Conservation (phyloP, 2,888 invertebrate genomes). For the Eilema sororculum region DNA sequence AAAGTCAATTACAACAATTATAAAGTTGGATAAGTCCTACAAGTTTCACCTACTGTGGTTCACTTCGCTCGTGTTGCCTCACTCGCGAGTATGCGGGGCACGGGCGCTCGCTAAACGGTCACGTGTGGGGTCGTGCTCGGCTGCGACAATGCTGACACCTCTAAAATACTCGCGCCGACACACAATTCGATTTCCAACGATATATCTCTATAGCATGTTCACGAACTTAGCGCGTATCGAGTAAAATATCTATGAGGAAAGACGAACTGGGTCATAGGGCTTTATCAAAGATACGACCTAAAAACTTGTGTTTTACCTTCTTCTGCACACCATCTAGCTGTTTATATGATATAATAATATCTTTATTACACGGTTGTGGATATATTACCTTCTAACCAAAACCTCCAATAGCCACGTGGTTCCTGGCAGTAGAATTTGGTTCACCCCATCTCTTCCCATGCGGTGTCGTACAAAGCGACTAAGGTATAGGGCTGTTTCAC, state of each 20-base stretch:
- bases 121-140: slow-evolving; percentile 49
- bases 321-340: neutral
- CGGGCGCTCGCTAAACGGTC: slow-evolving; percentile 56
- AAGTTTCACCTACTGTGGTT: slow-evolving; percentile 3
- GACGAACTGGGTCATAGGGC: neutral
- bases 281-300: neutral
- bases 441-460: too few relatives aligned
- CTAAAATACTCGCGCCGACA: slow-evolving; percentile 25
- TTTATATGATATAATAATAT: neutral
- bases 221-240: slow-evolving; percentile 2
- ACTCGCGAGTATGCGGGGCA: slow-evolving; percentile 34
- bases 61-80: neutral
- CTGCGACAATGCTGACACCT: slow-evolving; percentile 42
- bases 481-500: too few relatives aligned
- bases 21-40: neutral
- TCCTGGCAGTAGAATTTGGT: too few relatives aligned
- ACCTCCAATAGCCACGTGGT: too few relatives aligned
- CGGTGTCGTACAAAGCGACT: too few relatives aligned
- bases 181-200: slow-evolving; percentile 37
- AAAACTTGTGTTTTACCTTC: neutral
- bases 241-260: neutral
- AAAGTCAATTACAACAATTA: neutral
- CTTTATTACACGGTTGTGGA: neutral
- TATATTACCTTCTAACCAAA: too few relatives aligned
- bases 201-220: slow-evolving; percentile 21